Evolutionary conservation across 1,140 invertebrate genomes (phyloP).

Genomic region (Cyphomyrmex costatus): DNA sequence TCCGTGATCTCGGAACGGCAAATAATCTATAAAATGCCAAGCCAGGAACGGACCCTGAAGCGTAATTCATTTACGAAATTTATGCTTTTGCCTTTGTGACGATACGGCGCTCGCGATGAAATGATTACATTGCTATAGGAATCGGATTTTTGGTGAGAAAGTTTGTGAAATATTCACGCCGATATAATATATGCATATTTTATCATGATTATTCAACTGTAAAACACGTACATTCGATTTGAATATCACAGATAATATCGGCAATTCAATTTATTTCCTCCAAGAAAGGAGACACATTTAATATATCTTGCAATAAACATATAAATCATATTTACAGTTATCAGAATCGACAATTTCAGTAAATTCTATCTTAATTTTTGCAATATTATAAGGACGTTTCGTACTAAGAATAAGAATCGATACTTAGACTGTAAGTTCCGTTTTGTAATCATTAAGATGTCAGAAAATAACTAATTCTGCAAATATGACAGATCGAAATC

Average conservation of each 20-base stretch:
- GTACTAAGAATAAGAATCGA: too few relatives aligned
- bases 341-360: background rate
- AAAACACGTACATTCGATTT: background rate
- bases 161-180: background rate
- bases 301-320: background rate
- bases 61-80: conserved; percentile 32
- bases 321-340: background rate
- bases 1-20: conserved; percentile 16
- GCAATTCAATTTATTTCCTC: background rate
- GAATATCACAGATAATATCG: conserved; percentile 4
- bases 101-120: background rate
- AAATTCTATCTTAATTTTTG: too few relatives aligned
- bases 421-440: too few relatives aligned
- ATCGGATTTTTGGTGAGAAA: conserved; percentile 29
- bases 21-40: conserved; percentile 21
- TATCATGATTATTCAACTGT: conserved; percentile 5
- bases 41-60: background rate
- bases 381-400: too few relatives aligned
- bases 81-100: background rate
- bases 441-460: too few relatives aligned
- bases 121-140: background rate
- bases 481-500: too few relatives aligned
- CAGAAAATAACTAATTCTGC: too few relatives aligned
- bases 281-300: background rate
- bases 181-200: background rate